phyloP scores from a whole-genome alignment of 2,113 vertebrate species.

The Urocitellus parryii region DNA sequence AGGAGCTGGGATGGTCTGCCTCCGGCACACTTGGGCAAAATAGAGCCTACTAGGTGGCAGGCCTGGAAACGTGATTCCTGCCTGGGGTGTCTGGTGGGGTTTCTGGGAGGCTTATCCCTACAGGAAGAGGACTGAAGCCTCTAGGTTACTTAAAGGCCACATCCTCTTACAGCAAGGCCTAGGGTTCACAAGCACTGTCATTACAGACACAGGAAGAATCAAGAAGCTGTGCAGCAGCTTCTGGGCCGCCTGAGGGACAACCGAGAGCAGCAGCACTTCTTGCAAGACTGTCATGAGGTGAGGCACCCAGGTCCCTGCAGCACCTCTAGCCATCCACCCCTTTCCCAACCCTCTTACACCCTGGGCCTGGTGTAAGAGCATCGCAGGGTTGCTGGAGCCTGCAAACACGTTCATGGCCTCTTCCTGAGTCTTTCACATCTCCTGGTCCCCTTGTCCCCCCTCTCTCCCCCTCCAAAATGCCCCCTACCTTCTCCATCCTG shows the following conservation, averaged over 20 bases:
- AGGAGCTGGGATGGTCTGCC: no score
- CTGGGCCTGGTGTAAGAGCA: neutral
- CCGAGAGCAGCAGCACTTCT: conserved; percentile 95
- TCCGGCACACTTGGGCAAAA: neutral
- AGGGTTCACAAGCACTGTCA: neutral
- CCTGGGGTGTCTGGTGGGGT: neutral
- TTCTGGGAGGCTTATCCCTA: neutral
- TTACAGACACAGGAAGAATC: conserved; percentile 93
- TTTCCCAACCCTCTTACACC: neutral
- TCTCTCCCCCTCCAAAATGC: neutral
- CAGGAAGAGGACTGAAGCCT: neutral
- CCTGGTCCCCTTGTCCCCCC: neutral
- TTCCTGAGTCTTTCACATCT: neutral
- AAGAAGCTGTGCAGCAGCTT: conserved; percentile 91
- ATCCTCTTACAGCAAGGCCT: neutral
- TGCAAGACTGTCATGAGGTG: conserved; percentile 97
- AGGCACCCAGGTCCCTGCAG: neutral
- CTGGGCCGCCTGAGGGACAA: conserved; percentile 94
- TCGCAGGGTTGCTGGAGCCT: fast-evolving
- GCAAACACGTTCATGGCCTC: neutral
- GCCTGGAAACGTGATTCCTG: neutral
- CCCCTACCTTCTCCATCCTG: neutral
- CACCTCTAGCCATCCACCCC: neutral
- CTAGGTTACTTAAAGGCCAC: neutral
- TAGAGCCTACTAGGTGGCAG: neutral